These are phyloP conservation scores for Sciurus vulgaris DNA, from an alignment of 2,797 vertebrate genomes.

Conservation along the genomic window DNA sequence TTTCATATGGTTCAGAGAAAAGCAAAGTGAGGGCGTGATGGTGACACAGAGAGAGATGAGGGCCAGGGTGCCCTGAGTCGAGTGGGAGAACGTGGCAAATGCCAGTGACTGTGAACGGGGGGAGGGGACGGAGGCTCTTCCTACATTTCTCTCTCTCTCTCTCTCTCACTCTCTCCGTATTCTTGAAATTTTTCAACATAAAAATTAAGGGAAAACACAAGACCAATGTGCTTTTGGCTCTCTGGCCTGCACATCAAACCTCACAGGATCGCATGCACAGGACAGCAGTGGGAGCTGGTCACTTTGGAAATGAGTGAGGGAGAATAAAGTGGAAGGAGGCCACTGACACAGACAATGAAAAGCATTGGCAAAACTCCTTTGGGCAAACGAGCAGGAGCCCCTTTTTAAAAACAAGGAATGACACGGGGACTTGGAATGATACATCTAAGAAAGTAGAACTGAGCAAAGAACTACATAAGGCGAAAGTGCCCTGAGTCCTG, in stretches of 20 bases:
- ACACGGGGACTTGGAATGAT: not conserved
- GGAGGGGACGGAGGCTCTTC: not conserved
- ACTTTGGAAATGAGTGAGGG: constrained; percentile 31
- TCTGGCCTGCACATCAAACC: not conserved
- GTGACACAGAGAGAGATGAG: not conserved
- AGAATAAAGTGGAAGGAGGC: not conserved
- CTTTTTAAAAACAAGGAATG: not conserved
- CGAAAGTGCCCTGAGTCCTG: not conserved
- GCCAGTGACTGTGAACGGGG: not conserved
- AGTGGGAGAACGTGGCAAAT: not conserved
- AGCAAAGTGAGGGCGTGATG: not conserved
- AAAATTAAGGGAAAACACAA: not conserved
- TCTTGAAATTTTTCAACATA: not conserved
- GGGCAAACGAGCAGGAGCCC: not conserved
- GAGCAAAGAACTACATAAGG: not conserved
- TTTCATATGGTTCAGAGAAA: not conserved
- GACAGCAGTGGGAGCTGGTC: constrained; percentile 43
- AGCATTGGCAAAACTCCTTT: not conserved
- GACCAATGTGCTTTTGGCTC: not conserved
- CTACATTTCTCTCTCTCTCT: not conserved
- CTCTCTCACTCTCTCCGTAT: not conserved
- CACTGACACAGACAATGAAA: not conserved
- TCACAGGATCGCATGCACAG: not conserved
- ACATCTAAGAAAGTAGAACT: not conserved
- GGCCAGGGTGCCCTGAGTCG: not conserved